phyloP scores from a whole-genome alignment of 2,797 vertebrate species.

The Pangasius macronema region DNA sequence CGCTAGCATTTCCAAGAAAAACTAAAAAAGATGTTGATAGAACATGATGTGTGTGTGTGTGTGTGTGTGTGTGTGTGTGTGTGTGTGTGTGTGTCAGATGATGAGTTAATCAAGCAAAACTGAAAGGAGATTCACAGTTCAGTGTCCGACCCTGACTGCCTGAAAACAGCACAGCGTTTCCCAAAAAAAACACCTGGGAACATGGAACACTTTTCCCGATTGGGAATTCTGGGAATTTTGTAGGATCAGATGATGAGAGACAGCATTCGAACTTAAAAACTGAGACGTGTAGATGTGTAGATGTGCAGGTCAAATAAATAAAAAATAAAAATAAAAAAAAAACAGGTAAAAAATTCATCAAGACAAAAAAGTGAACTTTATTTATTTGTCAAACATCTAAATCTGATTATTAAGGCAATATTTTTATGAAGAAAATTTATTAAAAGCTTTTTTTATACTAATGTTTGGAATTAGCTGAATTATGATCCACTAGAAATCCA shows the following conservation, averaged over 20 bases:
- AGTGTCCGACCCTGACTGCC: background rate
- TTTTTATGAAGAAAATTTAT: background rate
- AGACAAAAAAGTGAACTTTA: background rate
- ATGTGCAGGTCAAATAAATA: background rate
- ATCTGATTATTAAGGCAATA: background rate
- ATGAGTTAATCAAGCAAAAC: background rate
- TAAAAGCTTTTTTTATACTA: background rate
- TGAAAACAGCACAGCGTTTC: background rate
- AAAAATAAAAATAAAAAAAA: background rate
- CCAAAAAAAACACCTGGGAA: background rate
- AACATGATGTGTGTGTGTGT: background rate
- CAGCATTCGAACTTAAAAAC: background rate
- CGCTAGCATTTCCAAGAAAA: constrained; percentile 31
- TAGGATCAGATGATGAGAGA: background rate
- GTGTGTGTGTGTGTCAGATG: constrained; percentile 8
- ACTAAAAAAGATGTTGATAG: background rate
- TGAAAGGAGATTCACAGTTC: constrained; percentile 7
- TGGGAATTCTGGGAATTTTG: constrained; percentile 15
- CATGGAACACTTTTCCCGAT: too few species aligned
- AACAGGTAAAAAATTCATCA: background rate
- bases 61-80: background rate
- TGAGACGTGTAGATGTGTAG: background rate
- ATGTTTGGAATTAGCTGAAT: background rate
- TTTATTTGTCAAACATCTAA: background rate
- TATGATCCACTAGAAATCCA: background rate